These are phyloP conservation scores for Augochlora pura DNA, from an alignment of 1,140 invertebrate genomes.

Conservation along the genomic window DNA sequence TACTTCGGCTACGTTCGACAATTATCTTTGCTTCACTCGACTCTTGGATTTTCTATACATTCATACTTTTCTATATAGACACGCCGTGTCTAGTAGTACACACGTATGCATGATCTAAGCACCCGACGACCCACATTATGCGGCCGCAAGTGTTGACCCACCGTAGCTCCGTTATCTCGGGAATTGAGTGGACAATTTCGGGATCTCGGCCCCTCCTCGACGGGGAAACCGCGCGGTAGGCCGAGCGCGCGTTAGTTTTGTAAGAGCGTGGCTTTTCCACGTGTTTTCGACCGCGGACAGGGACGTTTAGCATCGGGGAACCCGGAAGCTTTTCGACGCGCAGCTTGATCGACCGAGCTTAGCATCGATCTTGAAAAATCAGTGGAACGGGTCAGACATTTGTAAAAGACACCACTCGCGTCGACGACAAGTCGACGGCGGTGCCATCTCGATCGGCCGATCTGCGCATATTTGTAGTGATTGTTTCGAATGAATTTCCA, in stretches of 20 bases:
- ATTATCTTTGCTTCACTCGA: no score
- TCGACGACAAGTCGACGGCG: no score
- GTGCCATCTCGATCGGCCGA: background rate
- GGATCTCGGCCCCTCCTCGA: background rate
- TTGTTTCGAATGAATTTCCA: background rate
- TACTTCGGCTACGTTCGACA: no score
- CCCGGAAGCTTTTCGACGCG: constrained; percentile 18
- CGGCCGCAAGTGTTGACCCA: constrained; percentile 18
- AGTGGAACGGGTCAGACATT: no score
- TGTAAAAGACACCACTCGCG: no score
- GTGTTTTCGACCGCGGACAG: background rate
- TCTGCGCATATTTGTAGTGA: constrained; percentile 8
- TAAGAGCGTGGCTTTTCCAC: background rate
- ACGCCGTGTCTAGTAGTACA: no score
- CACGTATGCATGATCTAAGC: background rate
- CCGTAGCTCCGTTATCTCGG: constrained; percentile 13
- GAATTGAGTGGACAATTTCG: constrained; percentile 1
- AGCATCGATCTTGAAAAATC: no score
- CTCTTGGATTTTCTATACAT: no score
- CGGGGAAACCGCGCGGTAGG: background rate
- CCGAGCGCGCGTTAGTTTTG: background rate
- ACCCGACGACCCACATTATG: constrained; percentile 14
- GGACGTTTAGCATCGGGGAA: constrained; percentile 7
- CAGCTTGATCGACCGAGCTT: background rate
- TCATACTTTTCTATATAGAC: no score